These are phyloP conservation scores for Scaptomyza graminum DNA, from an alignment of 1,140 invertebrate genomes.

Conservation along the genomic window DNA sequence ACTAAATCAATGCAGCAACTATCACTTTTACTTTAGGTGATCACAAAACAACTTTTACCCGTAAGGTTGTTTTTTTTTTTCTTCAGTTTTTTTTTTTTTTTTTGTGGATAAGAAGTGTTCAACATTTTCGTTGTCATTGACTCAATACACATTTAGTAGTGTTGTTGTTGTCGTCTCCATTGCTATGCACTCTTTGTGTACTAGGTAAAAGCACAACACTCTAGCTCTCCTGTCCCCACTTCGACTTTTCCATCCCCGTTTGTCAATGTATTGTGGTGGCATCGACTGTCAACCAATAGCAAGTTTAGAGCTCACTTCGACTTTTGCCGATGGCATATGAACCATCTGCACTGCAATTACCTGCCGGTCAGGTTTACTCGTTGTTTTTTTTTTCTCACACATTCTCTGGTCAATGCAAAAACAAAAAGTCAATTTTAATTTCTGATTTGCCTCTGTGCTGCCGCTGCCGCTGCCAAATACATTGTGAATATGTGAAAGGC, in stretches of 20 bases:
- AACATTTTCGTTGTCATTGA: conserved; percentile 27
- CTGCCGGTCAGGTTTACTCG: conserved; percentile 37
- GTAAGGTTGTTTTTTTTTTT: conserved; percentile 27
- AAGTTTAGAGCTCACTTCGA: conserved; percentile 16
- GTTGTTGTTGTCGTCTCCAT: conserved; percentile 23
- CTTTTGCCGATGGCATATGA: conserved; percentile 24
- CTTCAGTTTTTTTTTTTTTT: background rate
- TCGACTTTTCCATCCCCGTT: too few relatives aligned
- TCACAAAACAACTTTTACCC: conserved; percentile 49
- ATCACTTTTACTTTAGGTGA: conserved; percentile 44
- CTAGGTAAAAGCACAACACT: conserved; percentile 29
- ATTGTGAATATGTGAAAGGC: conserved; percentile 40
- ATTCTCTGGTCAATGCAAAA: conserved; percentile 14
- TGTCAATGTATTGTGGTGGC: background rate
- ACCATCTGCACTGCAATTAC: conserved; percentile 30
- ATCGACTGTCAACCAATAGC: conserved; percentile 22
- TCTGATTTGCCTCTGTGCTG: conserved; percentile 35
- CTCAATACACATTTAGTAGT: conserved; percentile 30
- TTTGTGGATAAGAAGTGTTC: conserved; percentile 37
- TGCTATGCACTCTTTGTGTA: conserved; percentile 1
- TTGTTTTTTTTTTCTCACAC: conserved; percentile 6
- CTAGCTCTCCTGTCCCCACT: too few relatives aligned
- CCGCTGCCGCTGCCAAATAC: background rate
- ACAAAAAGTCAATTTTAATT: conserved; percentile 9
- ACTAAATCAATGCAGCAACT: conserved; percentile 19